These are phyloP conservation scores for Sciaenops ocellatus DNA, from an alignment of 2,797 vertebrate species.

Conservation along the genomic window DNA sequence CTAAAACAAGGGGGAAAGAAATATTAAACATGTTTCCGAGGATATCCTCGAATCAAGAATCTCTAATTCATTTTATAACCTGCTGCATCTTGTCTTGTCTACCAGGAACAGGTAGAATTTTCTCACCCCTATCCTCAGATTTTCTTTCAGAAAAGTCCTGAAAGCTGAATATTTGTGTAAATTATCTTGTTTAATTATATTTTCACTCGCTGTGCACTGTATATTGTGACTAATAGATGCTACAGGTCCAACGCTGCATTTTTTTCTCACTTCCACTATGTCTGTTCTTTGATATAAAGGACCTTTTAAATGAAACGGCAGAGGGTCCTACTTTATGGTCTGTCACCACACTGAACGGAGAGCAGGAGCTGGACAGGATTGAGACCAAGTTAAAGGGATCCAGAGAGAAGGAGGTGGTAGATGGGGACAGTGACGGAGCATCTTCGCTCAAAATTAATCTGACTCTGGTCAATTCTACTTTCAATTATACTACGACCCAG, in stretches of 20 bases:
- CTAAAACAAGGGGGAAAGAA: background rate
- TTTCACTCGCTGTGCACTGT: background rate
- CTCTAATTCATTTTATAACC: background rate
- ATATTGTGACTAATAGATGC: background rate
- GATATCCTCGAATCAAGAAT: too few species aligned
- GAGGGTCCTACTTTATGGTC: constrained; percentile 60
- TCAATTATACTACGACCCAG: constrained; percentile 64
- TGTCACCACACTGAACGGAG: constrained; percentile 12
- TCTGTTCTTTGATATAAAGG: constrained; percentile 64
- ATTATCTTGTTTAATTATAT: constrained; percentile 2
- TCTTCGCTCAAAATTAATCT: constrained; percentile 58
- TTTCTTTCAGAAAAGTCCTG: background rate
- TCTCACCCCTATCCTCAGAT: background rate
- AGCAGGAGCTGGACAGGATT: constrained; percentile 23
- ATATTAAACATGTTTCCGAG: background rate
- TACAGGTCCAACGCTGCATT: background rate
- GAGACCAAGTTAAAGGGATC: constrained; percentile 37
- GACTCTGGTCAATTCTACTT: constrained; percentile 63
- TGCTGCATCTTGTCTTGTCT: background rate
- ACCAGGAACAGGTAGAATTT: background rate
- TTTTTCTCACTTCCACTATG: background rate
- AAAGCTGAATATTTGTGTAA: background rate
- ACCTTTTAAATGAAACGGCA: constrained; percentile 59
- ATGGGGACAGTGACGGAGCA: constrained; percentile 32
- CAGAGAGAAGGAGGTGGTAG: constrained; percentile 29